A percentile compares a stretch with the other conserved stretches of the same genome.
These are phyloP conservation scores for Aurelia coerulea DNA, from an alignment of 30 jellyfish, hydroid and myxozoan genomes.

Conservation along the genomic window DNA sequence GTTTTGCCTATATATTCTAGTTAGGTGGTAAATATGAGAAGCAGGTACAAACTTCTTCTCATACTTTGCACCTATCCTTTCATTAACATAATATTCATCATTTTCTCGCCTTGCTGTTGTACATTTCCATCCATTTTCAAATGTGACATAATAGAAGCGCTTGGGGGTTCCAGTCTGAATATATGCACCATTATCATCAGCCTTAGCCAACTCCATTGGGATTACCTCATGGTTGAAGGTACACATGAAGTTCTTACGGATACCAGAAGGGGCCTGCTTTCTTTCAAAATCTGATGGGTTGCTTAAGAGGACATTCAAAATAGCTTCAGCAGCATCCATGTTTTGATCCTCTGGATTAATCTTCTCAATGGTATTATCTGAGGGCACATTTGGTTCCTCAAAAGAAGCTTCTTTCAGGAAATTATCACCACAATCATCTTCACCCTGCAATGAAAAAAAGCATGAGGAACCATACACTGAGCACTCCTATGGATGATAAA, in stretches of 20 bases:
- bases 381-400: slow-evolving; percentile 1
- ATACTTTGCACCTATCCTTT: slow-evolving; percentile 5
- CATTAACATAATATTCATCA: not conserved
- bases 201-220: slow-evolving; percentile 39
- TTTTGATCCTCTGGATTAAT: not conserved
- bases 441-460: too few relatives aligned
- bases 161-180: slow-evolving; percentile 11
- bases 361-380: not conserved
- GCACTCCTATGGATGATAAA: too few relatives aligned
- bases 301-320: slow-evolving; percentile 10
- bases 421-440: too few relatives aligned
- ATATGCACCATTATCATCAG: slow-evolving; percentile 34
- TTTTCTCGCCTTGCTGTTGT: not conserved
- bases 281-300: slow-evolving; percentile 29
- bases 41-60: slow-evolving; percentile 5
- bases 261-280: slow-evolving; percentile 7
- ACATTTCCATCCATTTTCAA: slow-evolving; percentile 2
- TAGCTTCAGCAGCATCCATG: slow-evolving; percentile 30
- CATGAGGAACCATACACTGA: too few relatives aligned
- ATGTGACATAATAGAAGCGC: not conserved
- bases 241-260: slow-evolving; percentile 32
- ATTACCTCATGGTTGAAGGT: slow-evolving; percentile 27
- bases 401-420: slow-evolving; percentile 1
- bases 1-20: slow-evolving; percentile 10
- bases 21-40: not conserved